Conservation (phyloP, 2,797 vertebrate genomes). For the Bovichtus diacanthus region DNA sequence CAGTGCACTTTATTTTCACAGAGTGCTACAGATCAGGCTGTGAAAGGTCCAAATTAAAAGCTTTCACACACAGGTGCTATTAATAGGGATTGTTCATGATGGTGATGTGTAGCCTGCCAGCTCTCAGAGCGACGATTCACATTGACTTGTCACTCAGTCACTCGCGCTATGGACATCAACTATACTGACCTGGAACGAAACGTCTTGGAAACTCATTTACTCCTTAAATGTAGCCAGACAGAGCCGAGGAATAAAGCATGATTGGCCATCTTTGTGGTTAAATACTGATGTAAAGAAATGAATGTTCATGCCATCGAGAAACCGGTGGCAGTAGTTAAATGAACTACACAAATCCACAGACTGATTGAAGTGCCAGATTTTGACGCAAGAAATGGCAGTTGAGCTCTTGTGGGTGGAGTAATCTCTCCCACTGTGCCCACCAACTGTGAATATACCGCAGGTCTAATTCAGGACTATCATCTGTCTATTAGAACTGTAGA, state of each 20-base stretch:
- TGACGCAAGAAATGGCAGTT: not conserved
- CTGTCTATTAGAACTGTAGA: slow-evolving; percentile 2
- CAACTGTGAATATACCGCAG: slow-evolving; percentile 13
- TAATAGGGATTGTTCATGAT: slow-evolving; percentile 19
- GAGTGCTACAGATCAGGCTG: not conserved
- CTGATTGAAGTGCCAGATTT: not conserved
- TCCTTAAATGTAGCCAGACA: slow-evolving; percentile 29
- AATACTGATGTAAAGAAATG: slow-evolving; percentile 47
- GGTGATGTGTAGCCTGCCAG: slow-evolving; percentile 9
- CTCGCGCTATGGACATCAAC: not conserved
- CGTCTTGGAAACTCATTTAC: slow-evolving; percentile 34
- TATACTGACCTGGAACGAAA: slow-evolving; percentile 46
- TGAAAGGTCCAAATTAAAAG: slow-evolving; percentile 20
- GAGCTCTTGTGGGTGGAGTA: not conserved
- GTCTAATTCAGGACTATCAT: slow-evolving; percentile 4
- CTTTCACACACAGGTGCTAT: slow-evolving; percentile 12
- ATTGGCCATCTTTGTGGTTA: slow-evolving; percentile 32
- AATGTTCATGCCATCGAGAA: slow-evolving; percentile 30
- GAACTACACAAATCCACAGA: slow-evolving; percentile 41
- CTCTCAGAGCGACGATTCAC: slow-evolving; percentile 7
- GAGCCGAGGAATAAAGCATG: slow-evolving; percentile 20
- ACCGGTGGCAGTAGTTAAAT: slow-evolving; percentile 29
- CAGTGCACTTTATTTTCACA: slow-evolving; percentile 23
- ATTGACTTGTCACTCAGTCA: slow-evolving; percentile 8
- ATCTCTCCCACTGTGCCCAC: slow-evolving; percentile 1